Evolutionary conservation across 2,888 invertebrate species (phyloP).

Genomic region (Mycalesis mineus): DNA sequence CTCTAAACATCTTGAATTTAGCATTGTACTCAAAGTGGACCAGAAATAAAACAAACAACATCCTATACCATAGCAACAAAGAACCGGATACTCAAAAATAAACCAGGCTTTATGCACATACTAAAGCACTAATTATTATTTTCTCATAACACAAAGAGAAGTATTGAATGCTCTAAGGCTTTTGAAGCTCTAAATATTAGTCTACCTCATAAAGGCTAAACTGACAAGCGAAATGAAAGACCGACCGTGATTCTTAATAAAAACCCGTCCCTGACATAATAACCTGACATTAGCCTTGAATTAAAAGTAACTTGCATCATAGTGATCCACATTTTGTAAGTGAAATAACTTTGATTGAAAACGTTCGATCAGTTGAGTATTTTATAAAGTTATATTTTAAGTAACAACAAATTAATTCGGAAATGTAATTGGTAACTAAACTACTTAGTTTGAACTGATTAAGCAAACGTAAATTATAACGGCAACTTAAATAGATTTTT

Average conservation of each 20-base stretch:
- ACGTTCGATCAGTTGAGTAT: background rate
- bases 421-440: no score
- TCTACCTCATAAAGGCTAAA: conserved; percentile 19
- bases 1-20: no score
- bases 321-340: conserved; percentile 1
- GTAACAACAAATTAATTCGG: background rate
- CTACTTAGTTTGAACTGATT: no score
- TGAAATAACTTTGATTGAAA: conserved; percentile 7
- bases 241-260: conserved; percentile 20
- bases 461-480: no score
- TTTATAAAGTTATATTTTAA: background rate
- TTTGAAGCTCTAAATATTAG: conserved; percentile 20
- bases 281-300: conserved; percentile 30
- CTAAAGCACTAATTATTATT: background rate
- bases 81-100: background rate
- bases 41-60: no score
- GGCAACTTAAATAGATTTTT: no score
- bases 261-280: conserved; percentile 27
- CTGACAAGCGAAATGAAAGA: conserved; percentile 15
- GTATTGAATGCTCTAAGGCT: conserved; percentile 14
- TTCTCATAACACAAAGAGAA: background rate
- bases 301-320: conserved; percentile 16
- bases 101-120: background rate
- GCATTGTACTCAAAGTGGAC: no score
- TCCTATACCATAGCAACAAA: background rate